Conservation (phyloP, 2,797 vertebrate species). For the Potorous gilbertii region DNA sequence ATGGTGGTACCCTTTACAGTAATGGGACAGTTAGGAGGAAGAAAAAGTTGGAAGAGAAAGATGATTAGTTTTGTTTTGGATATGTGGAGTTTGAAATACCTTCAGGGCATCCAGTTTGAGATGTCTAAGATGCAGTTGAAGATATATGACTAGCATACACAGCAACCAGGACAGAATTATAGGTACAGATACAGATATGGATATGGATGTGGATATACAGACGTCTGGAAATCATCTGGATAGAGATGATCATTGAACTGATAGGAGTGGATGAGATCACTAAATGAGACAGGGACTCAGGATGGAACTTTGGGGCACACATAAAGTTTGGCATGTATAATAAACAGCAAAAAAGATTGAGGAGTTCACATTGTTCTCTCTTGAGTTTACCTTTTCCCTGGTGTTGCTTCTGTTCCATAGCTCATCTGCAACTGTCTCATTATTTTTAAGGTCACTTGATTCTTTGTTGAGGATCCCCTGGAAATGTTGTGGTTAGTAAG, state of each 20-base stretch:
- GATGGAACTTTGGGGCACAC: neutral
- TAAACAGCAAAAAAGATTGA: neutral
- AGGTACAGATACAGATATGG: neutral
- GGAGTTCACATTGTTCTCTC: neutral
- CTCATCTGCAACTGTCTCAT: neutral
- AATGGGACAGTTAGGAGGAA: neutral
- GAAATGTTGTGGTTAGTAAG: neutral
- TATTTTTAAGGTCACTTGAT: neutral
- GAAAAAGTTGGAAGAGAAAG: neutral
- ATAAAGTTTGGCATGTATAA: neutral
- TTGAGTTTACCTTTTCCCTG: neutral
- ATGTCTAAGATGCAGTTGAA: neutral
- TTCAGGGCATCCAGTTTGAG: neutral
- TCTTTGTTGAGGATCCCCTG: neutral
- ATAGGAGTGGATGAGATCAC: too few species aligned
- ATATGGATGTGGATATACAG: neutral
- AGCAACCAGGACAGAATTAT: neutral
- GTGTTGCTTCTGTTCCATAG: neutral
- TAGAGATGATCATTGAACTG: neutral
- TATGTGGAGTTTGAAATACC: neutral
- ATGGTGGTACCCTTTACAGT: neutral
- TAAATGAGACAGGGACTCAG: neutral
- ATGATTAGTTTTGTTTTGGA: neutral
- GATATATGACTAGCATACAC: neutral
- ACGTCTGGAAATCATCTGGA: neutral